Conservation (phyloP, 2,113 vertebrate genomes). For the Lanius ludovicianus region DNA sequence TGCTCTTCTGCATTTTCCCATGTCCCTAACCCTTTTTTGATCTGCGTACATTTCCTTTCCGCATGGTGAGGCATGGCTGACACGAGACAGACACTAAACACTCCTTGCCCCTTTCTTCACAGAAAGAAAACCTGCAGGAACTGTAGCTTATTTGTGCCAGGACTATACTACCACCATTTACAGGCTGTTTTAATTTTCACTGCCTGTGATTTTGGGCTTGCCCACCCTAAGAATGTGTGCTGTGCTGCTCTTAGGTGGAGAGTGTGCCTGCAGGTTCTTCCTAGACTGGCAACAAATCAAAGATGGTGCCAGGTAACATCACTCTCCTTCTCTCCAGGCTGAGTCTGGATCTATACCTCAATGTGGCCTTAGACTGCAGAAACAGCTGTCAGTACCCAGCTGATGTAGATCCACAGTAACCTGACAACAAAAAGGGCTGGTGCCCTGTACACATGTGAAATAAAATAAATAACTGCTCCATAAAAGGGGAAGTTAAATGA, state of each 20-base stretch:
- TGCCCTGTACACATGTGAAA: not conserved
- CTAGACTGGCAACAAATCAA: not conserved
- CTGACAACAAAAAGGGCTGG: not conserved
- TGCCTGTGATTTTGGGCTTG: not conserved
- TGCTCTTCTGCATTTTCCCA: not conserved
- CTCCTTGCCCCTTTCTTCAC: not conserved
- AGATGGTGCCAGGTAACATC: not conserved
- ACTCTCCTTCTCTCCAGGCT: not conserved
- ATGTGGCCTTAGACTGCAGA: not conserved
- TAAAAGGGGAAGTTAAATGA: not conserved
- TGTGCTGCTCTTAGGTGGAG: not conserved
- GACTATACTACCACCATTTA: not conserved
- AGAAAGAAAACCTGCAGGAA: not conserved
- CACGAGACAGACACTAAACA: not conserved
- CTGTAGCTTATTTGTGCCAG: not conserved
- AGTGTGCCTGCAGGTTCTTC: not conserved
- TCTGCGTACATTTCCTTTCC: not conserved
- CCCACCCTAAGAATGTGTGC: not conserved
- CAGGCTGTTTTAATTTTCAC: not conserved
- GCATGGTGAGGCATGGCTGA: not conserved
- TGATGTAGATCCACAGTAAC: not conserved
- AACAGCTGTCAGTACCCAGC: not conserved
- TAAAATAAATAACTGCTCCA: not conserved
- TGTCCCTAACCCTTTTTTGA: not conserved
- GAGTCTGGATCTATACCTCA: not conserved